A percentile compares a stretch with the other conserved stretches of the same genome.
These are phyloP conservation scores for Macaca mulatta DNA, from an alignment of 2,113 vertebrate species.

Conservation along the genomic window DNA sequence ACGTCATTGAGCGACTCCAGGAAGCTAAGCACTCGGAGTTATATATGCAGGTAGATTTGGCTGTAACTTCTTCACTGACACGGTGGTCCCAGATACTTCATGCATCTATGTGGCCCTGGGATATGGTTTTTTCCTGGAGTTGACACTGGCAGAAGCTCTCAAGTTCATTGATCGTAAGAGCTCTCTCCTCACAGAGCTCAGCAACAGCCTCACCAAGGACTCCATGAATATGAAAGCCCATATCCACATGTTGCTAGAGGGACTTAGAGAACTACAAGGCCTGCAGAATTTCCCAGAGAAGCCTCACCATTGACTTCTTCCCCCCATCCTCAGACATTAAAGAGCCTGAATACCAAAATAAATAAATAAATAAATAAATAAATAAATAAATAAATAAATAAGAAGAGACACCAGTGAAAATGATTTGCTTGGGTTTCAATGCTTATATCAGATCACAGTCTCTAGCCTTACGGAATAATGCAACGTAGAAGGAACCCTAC, in stretches of 20 bases:
- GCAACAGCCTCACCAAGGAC: constrained; percentile 90
- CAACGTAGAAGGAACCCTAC: background rate
- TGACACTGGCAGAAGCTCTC: constrained; percentile 90
- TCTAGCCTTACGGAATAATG: background rate
- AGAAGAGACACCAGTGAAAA: background rate
- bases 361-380: too few relatives aligned
- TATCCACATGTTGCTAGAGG: constrained; percentile 93
- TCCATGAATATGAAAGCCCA: constrained; percentile 93
- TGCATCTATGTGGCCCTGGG: constrained; percentile 90
- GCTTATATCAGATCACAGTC: background rate
- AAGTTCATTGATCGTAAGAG: constrained; percentile 92
- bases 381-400: too few relatives aligned
- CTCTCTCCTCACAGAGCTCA: constrained; percentile 89
- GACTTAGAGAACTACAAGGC: constrained; percentile 91
- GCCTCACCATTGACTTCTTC: constrained; percentile 47
- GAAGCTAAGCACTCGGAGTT: constrained; percentile 84
- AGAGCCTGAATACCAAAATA: constrained; percentile 57
- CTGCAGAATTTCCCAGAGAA: constrained; percentile 83
- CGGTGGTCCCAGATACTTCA: constrained; percentile 89
- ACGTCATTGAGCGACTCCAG: constrained; percentile 89
- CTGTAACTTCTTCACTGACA: constrained; percentile 92
- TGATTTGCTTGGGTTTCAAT: background rate
- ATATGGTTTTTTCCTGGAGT: constrained; percentile 92
- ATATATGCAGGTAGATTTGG: constrained; percentile 91
- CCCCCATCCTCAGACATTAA: constrained; percentile 62